phyloP scores from a whole-genome alignment of 35 echinoderm and acorn worm genomes.

The Chiridota heheva region DNA sequence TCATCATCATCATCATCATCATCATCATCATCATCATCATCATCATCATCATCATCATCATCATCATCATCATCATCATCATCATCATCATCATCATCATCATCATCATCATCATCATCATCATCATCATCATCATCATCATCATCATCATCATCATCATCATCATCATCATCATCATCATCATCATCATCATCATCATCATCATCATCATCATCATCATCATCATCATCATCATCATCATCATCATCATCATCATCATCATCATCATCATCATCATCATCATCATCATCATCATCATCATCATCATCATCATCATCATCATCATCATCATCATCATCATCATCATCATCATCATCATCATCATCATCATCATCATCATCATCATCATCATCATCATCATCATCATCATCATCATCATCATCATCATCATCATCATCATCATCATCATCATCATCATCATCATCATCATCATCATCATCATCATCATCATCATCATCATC shows the following conservation, averaged over 20 bases:
- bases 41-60: constrained; percentile 7
- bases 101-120: constrained; percentile 7
- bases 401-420: constrained; percentile 7
- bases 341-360: constrained; percentile 7
- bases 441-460: constrained; percentile 7
- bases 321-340: constrained; percentile 7
- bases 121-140: constrained; percentile 7
- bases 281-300: constrained; percentile 7
- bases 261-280: constrained; percentile 7
- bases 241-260: constrained; percentile 7
- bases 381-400: constrained; percentile 7
- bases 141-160: constrained; percentile 7
- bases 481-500: constrained; percentile 7
- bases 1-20: constrained; percentile 7
- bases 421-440: constrained; percentile 7
- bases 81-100: constrained; percentile 7
- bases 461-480: constrained; percentile 7
- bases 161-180: constrained; percentile 7
- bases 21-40: constrained; percentile 7
- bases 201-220: constrained; percentile 7
- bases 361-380: constrained; percentile 7
- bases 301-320: constrained; percentile 7
- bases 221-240: constrained; percentile 7
- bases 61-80: constrained; percentile 7
- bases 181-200: constrained; percentile 7